A percentile compares a stretch with the other conserved stretches of the same genome.
These are phyloP conservation scores for Laspeyria flexula DNA, from an alignment of 2,888 invertebrate genomes.

Conservation along the genomic window DNA sequence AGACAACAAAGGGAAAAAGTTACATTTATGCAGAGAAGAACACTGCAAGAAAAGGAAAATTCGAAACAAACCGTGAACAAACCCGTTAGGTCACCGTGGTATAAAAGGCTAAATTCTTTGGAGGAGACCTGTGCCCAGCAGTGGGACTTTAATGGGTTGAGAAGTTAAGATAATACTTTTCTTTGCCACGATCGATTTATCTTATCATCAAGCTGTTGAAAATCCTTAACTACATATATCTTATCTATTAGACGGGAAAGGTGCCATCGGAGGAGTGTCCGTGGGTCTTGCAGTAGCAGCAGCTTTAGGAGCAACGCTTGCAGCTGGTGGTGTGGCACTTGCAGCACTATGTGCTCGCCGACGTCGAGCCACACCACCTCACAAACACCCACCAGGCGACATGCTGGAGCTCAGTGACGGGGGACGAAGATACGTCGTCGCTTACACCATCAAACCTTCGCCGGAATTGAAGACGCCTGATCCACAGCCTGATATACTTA, in stretches of 20 bases:
- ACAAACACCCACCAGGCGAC: conserved; percentile 79
- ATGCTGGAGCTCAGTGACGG: conserved; percentile 91
- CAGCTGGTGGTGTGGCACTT: conserved; percentile 67
- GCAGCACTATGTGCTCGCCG: conserved; percentile 69
- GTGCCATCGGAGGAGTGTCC: conserved; percentile 89
- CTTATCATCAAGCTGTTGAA: too few species aligned
- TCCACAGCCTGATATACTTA: conserved; percentile 92
- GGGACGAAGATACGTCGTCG: conserved; percentile 93
- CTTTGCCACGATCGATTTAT: too few species aligned
- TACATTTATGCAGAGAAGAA: too few species aligned
- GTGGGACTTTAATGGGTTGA: too few species aligned
- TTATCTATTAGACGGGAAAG: conserved; percentile 87
- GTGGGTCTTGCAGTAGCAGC: conserved; percentile 87
- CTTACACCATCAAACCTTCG: conserved; percentile 92
- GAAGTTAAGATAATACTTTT: too few species aligned
- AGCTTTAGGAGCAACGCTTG: conserved; percentile 66
- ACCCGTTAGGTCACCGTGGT: too few species aligned
- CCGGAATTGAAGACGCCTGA: conserved; percentile 85
- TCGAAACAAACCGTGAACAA: too few species aligned
- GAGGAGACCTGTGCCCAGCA: too few species aligned
- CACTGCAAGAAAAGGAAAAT: too few species aligned
- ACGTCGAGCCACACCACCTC: conserved; percentile 67
- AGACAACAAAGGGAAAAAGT: too few species aligned
- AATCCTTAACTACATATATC: neutral
- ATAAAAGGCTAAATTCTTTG: too few species aligned